Percentiles rank a stretch among this genome's conserved stretches.
phyloP scores from a whole-genome alignment of 2,888 invertebrate genomes.

The Flexamia atlantica region DNA sequence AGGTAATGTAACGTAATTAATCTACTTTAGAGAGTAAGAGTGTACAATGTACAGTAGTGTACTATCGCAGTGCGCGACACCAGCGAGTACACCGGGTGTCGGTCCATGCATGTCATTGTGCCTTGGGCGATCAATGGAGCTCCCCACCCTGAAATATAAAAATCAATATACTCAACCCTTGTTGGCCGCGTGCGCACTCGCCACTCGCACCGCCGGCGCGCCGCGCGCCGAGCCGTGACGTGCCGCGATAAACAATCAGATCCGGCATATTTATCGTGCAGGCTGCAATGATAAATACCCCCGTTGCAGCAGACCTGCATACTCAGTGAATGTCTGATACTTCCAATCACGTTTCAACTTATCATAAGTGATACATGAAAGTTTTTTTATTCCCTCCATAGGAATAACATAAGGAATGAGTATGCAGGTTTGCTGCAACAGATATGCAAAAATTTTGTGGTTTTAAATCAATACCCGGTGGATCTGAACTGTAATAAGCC shows the following conservation, averaged over 20 bases:
- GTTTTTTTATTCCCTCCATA: too few relatives aligned
- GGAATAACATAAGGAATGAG: too few relatives aligned
- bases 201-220: background rate
- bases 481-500: too few relatives aligned
- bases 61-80: background rate
- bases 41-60: slow-evolving; percentile 18
- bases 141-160: slow-evolving; percentile 47
- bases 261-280: too few relatives aligned
- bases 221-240: background rate
- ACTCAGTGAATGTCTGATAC: too few relatives aligned
- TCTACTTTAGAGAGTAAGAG: background rate
- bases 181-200: too few relatives aligned
- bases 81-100: slow-evolving; percentile 6
- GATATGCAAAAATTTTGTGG: too few relatives aligned
- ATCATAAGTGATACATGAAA: too few relatives aligned
- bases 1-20: background rate
- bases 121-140: slow-evolving; percentile 46
- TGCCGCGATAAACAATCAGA: too few relatives aligned
- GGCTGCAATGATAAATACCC: background rate
- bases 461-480: too few relatives aligned
- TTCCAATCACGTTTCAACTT: too few relatives aligned
- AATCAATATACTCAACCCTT: slow-evolving; percentile 50
- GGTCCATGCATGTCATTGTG: slow-evolving; percentile 36
- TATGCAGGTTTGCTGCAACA: too few relatives aligned
- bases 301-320: background rate